These are phyloP conservation scores for Muraenolepis orangiensis DNA, from an alignment of 2,797 vertebrate species.

Conservation along the genomic window DNA sequence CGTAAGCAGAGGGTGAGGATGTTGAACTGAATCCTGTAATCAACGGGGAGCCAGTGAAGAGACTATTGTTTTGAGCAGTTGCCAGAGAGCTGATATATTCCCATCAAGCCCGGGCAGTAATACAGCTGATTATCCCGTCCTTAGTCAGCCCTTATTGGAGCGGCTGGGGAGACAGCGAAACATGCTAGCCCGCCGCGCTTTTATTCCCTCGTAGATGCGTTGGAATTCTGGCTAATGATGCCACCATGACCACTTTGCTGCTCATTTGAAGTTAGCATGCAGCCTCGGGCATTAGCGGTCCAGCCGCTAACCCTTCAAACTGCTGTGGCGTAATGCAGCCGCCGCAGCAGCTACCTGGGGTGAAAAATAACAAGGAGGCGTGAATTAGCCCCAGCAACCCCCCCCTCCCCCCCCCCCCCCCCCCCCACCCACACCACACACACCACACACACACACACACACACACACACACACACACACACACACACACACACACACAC, in stretches of 20 bases:
- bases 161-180: slow-evolving; percentile 35
- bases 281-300: slow-evolving; percentile 28
- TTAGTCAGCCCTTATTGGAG: slow-evolving; percentile 42
- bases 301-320: background rate
- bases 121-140: slow-evolving; percentile 46
- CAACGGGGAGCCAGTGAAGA: no score
- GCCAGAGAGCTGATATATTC: slow-evolving; percentile 51
- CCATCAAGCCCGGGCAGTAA: slow-evolving; percentile 54
- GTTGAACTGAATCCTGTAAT: no score
- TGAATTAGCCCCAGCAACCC: background rate
- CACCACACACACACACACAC: background rate
- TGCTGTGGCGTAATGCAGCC: background rate
- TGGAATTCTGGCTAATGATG: slow-evolving; percentile 59
- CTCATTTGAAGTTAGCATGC: slow-evolving; percentile 40
- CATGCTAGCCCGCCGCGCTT: slow-evolving; percentile 38
- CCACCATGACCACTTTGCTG: slow-evolving; percentile 36
- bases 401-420: background rate
- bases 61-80: slow-evolving; percentile 37
- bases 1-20: no score
- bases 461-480: background rate
- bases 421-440: background rate
- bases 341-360: background rate
- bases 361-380: background rate
- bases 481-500: background rate
- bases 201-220: slow-evolving; percentile 45